Base-by-base conservation (phyloP, 2,113 vertebrate species). In the Danionella cerebrum region DNA sequence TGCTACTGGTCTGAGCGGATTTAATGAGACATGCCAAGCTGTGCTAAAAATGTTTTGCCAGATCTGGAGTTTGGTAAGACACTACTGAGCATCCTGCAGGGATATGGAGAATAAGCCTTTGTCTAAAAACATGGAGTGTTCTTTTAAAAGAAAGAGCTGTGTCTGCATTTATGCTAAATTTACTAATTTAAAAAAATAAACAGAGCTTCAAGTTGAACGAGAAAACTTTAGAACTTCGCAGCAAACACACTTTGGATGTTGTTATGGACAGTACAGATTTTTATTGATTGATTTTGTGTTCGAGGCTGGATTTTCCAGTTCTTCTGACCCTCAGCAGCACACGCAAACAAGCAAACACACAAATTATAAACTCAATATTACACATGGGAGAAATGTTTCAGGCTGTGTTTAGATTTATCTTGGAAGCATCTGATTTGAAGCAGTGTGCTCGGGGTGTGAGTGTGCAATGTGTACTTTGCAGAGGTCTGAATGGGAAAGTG, bases 401-500 rank as follows among this genome's bases (percentile, higher is more conserved):
- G 5, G 22, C 18, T 36, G 18, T 22, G 33, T 55, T 33, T 33
- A 31, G 38, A 6, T 55, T 52, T 16, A 31, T 24, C 31, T 10
- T 11, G n/a, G 50, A 31, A 27, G 6, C 25, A 2, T 12, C 50
- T 31, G 50, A 25, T 31, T 39, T 51, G 47, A 42, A 11, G 33
- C 22, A 6, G 18, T 35, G 42, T 7, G 25, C 25, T 33, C 16
- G 18, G 6, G 59, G 44, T 72, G 21, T 67, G 14, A 13, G 48
- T 27, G 36, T 33, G 27, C n/a, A 21, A 7, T 50, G 57, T 60
- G 52, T 25, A 35, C 27, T 35, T 36, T 48, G 19, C 42, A 16
- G 59, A 19, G 29, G 18, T 35, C 29, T 35, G 59, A 63, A 63
- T 48, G 44, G 29, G 18, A 63, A 48, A 65, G 31, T 54, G 50